Base-by-base conservation (phyloP, 2,888 invertebrate genomes). In the Caenorhabditis doughertyi region DNA sequence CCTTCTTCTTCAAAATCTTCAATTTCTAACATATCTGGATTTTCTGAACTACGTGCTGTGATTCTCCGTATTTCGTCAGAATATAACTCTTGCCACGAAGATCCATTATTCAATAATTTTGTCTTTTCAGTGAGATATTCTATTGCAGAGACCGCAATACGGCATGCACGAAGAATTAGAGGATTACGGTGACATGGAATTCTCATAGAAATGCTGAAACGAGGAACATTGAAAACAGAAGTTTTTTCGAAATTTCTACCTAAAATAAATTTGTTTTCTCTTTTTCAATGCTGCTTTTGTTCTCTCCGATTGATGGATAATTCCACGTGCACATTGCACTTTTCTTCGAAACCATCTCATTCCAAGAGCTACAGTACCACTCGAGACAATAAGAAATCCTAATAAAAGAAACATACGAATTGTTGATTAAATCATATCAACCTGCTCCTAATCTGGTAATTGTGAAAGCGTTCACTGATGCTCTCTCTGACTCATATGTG, bases 41-140 rank as follows among this genome's bases (percentile, higher is more conserved):
- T 32, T 21, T 21, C 65, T n/a, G 25, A 11, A 29, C 51, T 71
- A 23, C 60, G 21, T 13, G 13, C 25, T 7, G 58, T 58, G 39
- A 71, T 55, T 29, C n/a, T 25, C 11, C 18, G 49, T 16, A 72
- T 79, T 25, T 65, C 79, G 1, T 49, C 56, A 0, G 79, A 51
- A 51, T 72, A 79, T 27, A 79, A 44, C 42, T 79, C 79, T n/a
- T 44, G 55, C 72, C 71, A 79, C 58, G 71, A 58, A 29, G 47
- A 35, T 51, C 65, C 65, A 32, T 32, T 7, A 29, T 58, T 60
- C 49, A 58, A 5, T 8, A 25, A 8, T 32, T 35, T 18, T 18
- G 58, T 79, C 25, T 55, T 39, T 11, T 47, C 27, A 18, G 23
- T n/a, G 8, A 79, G 65, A 11, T 11, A 23, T 23, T 72, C 65